Percentiles rank a stretch among this genome's conserved stretches.
Conservation (phyloP, 2,888 invertebrate species). For the Poecilobothrus nobilitatus region DNA sequence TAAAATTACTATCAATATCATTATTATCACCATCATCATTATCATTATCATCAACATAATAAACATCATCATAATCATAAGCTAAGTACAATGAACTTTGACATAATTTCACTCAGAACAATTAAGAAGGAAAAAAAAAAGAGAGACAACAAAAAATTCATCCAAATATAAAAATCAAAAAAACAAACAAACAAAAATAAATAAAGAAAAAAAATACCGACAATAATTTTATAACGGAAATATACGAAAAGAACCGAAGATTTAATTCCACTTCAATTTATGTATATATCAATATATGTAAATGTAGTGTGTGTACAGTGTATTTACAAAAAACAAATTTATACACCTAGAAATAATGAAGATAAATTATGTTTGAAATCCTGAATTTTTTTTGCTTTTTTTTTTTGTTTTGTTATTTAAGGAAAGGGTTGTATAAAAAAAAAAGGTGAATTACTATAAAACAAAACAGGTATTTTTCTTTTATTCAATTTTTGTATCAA, state of each 20-base stretch:
- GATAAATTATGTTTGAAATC: too few relatives aligned
- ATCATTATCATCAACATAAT: not conserved
- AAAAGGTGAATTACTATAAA: too few relatives aligned
- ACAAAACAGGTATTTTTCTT: too few relatives aligned
- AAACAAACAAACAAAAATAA: not conserved
- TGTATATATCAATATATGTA: not conserved
- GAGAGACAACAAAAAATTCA: not conserved
- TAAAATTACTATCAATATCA: too few relatives aligned
- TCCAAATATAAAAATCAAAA: too few relatives aligned
- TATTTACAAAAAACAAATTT: too few relatives aligned
- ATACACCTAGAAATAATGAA: too few relatives aligned
- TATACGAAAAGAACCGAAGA: not conserved
- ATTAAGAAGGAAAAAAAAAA: not conserved
- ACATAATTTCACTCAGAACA: not conserved
- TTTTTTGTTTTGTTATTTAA: too few relatives aligned
- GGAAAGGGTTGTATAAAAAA: too few relatives aligned
- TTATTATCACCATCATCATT: not conserved
- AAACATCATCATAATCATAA: not conserved
- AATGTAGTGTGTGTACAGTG: too few relatives aligned
- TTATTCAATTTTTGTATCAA: too few relatives aligned
- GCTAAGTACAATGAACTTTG: constrained; percentile 2
- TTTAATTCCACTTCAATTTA: not conserved
- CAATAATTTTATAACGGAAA: not conserved
- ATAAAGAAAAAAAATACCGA: not conserved
- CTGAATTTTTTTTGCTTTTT: too few relatives aligned